Conservation (phyloP, 2,888 invertebrate species). For the Platycnemis pennipes region DNA sequence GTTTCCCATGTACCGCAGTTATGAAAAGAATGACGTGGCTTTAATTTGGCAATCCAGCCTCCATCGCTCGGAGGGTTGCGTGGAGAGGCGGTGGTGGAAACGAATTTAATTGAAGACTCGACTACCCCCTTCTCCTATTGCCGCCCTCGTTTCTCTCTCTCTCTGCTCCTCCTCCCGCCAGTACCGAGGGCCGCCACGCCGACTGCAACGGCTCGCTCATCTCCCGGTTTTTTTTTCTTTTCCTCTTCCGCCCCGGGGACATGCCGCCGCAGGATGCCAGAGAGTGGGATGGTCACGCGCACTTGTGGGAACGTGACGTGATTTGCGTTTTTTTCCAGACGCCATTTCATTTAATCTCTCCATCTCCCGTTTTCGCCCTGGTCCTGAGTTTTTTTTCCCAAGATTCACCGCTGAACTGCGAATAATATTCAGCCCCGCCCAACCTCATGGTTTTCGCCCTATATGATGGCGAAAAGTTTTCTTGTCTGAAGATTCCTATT, state of each 20-base stretch:
- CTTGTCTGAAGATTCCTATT: not conserved
- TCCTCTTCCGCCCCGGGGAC: too few species aligned
- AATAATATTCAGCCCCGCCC: too few species aligned
- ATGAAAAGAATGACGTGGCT: too few species aligned
- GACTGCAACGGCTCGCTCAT: too few species aligned
- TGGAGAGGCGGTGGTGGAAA: not conserved
- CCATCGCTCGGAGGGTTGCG: not conserved
- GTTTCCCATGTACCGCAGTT: too few species aligned
- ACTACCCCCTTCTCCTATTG: not conserved
- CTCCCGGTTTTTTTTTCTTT: too few species aligned
- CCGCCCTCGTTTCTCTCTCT: not conserved
- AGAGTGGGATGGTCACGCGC: not conserved
- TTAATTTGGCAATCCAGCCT: too few species aligned
- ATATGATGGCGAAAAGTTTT: not conserved
- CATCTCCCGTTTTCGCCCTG: not conserved
- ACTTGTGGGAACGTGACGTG: not conserved
- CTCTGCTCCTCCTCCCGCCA: too few species aligned
- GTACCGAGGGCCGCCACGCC: too few species aligned
- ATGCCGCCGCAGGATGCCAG: not conserved
- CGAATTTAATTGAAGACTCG: not conserved
- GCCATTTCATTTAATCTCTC: not conserved
- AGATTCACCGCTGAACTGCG: too few species aligned
- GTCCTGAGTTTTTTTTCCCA: not conserved
- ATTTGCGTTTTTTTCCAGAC: not conserved
- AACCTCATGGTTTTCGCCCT: not conserved